A percentile compares a stretch with the other conserved stretches of the same genome.
Conservation (phyloP, 1,140 invertebrate species). For the Euwallacea similis region DNA sequence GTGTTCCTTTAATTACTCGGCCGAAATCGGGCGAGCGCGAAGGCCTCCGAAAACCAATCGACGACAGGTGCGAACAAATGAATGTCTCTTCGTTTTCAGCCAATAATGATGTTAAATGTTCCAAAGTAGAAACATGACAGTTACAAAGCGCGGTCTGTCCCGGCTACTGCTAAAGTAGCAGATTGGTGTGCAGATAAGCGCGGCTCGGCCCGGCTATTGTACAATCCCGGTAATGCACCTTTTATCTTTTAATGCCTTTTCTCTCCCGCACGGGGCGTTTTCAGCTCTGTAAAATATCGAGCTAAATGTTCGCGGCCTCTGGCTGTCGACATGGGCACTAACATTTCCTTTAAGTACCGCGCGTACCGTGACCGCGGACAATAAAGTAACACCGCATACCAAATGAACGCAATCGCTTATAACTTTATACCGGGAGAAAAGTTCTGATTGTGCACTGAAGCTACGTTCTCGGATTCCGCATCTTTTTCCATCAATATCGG, state of each 20-base stretch:
- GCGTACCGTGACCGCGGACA: constrained; percentile 24
- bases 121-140: constrained; percentile 25
- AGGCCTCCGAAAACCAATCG: not conserved
- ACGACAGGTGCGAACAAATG: constrained; percentile 11
- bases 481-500: no score
- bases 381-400: constrained; percentile 30
- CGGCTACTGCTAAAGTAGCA: constrained; percentile 26
- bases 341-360: constrained; percentile 26
- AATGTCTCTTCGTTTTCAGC: constrained; percentile 17
- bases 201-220: constrained; percentile 19
- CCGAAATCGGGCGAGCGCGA: not conserved
- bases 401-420: constrained; percentile 31
- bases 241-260: constrained; percentile 15
- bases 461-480: constrained; percentile 15
- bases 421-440: constrained; percentile 25
- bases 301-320: constrained; percentile 17
- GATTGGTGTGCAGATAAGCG: constrained; percentile 21
- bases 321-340: constrained; percentile 14
- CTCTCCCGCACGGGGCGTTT: not conserved
- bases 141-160: constrained; percentile 22
- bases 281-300: not conserved
- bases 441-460: not conserved
- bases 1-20: constrained; percentile 3
- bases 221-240: constrained; percentile 15
- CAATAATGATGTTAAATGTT: constrained; percentile 33